Base-by-base conservation (phyloP, 2,797 vertebrate species). In the Anguilla pacifica region DNA sequence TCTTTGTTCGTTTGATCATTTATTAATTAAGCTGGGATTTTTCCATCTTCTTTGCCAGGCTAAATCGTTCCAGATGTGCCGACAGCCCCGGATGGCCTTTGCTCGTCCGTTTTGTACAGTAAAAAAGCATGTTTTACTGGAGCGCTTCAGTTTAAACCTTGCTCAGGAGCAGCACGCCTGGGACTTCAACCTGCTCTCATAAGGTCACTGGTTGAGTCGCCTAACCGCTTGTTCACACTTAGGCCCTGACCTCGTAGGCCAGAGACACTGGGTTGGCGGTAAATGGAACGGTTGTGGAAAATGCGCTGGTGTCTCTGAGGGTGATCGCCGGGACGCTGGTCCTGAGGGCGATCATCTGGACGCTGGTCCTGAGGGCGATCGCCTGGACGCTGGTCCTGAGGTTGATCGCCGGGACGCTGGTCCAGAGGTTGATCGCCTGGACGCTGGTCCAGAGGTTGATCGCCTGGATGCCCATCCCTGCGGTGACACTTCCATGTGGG, bases 91-190 rank as follows among this genome's bases (percentile, higher is more conserved):
- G 72, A 31, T 74, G 25, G 10, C 85, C 74, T 1, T 25, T 88
- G 70, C 88, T 35, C 86, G 46, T 90, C 67, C 90, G 28, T 86
- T 84, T 88, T 88, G 89, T 51, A 51, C 49, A 51, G 87, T 93
- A 89, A 3, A 13, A 17, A 55, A 51, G 53, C 51, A n/a, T 46
- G 28, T 43, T 79, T 79, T 43, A 74, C 28, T 15, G 13, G 28
- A 31, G 70, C 35, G 35, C 6, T 39, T 35, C 19, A 2, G 9
- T 74, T 17, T 17, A 43, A 39, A 43, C 72, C 2, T 74, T 39
- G 72, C 13, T 77, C 0, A 39, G 31, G 17, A 28, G n/a, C 15
- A 39, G 10, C 72, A 6, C 2, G 17, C 35, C 35, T 43, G 17
- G 15, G 31, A 15, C 31, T 19, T 77, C 4, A 77, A 43, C 35